Conservation (phyloP, 2,113 vertebrate species). For the Cottus gobio region DNA sequence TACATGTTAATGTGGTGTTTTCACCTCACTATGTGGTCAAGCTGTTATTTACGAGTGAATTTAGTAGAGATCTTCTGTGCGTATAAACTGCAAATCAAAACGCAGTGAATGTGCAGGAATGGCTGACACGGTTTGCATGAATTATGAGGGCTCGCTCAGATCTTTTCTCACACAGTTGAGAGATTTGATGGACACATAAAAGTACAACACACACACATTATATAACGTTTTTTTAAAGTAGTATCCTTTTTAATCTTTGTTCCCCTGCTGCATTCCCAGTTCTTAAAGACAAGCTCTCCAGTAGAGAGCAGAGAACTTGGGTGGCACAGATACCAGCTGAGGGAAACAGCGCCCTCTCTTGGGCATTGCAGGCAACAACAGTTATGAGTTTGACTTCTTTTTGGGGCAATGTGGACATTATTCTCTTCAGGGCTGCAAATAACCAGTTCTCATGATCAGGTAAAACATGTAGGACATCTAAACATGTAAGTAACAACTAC, state of each 20-base stretch:
- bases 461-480: neutral
- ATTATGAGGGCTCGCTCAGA: constrained; percentile 4
- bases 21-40: neutral
- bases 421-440: neutral
- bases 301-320: neutral
- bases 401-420: neutral
- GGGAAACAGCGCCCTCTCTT: constrained; percentile 54
- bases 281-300: neutral
- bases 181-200: constrained; percentile 13
- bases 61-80: neutral
- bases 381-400: neutral
- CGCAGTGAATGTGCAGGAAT: neutral
- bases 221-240: neutral
- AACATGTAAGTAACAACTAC: neutral
- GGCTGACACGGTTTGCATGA: constrained; percentile 21
- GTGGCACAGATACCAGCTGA: neutral
- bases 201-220: neutral
- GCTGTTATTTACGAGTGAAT: neutral
- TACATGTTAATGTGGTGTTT: neutral
- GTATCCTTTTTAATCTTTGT: neutral
- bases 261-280: neutral
- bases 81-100: constrained; percentile 43
- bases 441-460: neutral
- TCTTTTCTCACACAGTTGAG: constrained; percentile 10
- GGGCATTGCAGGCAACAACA: constrained; percentile 9